Evolutionary conservation across 2,888 invertebrate species (phyloP).

Genomic region (Drosophila conformis): DNA sequence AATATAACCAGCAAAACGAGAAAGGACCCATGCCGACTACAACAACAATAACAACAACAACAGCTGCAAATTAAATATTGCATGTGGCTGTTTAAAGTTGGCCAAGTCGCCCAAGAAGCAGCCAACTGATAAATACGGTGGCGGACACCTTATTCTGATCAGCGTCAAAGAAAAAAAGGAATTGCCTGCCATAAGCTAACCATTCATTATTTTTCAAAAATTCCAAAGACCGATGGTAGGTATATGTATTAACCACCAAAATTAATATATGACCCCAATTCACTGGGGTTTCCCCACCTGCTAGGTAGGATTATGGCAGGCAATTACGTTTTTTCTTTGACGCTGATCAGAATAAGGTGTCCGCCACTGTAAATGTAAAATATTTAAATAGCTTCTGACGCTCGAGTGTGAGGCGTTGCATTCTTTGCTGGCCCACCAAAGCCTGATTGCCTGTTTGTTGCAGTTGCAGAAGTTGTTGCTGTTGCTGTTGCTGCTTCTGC

Average conservation of each 20-base stretch:
- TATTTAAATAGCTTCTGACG: conserved; percentile 71
- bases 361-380: conserved; percentile 70
- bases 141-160: no score
- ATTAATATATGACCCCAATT: no score
- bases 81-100: conserved; percentile 61
- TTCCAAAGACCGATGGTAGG: no score
- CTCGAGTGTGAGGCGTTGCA: conserved; percentile 34
- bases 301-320: no score
- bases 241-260: no score
- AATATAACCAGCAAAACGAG: conserved; percentile 19
- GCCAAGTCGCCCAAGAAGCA: conserved; percentile 23
- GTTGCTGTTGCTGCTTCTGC: conserved; percentile 39
- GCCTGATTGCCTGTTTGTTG: conserved; percentile 39
- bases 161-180: no score
- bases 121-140: conserved; percentile 56
- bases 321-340: no score
- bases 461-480: conserved; percentile 13
- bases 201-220: no score
- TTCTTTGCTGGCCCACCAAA: conserved; percentile 46
- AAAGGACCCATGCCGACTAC: not conserved
- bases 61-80: conserved; percentile 56
- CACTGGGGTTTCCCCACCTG: no score
- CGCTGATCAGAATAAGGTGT: no score
- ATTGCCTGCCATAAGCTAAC: no score
- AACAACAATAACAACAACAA: conserved; percentile 1